A percentile compares a stretch with the other conserved stretches of the same genome.
These are phyloP conservation scores for Watsonalla cultraria DNA, from an alignment of 2,888 invertebrate genomes.

Conservation along the genomic window DNA sequence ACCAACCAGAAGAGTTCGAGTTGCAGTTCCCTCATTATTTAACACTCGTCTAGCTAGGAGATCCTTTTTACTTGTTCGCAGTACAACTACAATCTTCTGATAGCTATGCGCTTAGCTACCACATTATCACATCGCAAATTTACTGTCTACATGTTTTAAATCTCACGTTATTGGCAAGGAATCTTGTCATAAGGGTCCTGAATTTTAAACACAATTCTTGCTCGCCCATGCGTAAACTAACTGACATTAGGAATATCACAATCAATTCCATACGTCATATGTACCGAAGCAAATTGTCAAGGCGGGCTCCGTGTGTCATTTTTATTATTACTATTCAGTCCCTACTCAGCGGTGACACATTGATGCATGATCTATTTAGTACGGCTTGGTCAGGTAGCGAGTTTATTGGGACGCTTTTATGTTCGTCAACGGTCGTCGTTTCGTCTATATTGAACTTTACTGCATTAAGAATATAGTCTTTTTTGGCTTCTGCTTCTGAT, in stretches of 20 bases:
- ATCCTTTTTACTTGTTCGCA: too few relatives aligned
- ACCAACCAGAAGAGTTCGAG: too few relatives aligned
- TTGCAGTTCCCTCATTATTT: too few relatives aligned
- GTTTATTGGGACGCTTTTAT: conserved; percentile 5
- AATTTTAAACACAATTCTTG: conserved; percentile 6
- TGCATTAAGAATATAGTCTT: neutral
- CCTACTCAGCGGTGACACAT: conserved; percentile 56
- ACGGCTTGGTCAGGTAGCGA: conserved; percentile 26
- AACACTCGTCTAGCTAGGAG: too few relatives aligned
- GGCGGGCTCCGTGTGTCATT: conserved; percentile 38
- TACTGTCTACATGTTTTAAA: too few relatives aligned
- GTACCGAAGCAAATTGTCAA: conserved; percentile 58
- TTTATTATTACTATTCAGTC: conserved; percentile 39
- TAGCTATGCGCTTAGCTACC: too few relatives aligned
- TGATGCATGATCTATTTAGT: conserved; percentile 54
- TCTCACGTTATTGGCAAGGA: too few relatives aligned
- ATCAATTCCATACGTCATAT: conserved; percentile 43
- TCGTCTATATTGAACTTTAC: neutral
- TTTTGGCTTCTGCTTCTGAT: neutral
- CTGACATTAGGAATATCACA: conserved; percentile 30
- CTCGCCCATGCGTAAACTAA: conserved; percentile 35
- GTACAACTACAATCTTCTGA: too few relatives aligned
- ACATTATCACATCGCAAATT: too few relatives aligned
- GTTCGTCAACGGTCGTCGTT: neutral
- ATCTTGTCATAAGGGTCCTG: too few relatives aligned